phyloP scores from a whole-genome alignment of 2,113 vertebrate species.

The Gopherus evgoodei region DNA sequence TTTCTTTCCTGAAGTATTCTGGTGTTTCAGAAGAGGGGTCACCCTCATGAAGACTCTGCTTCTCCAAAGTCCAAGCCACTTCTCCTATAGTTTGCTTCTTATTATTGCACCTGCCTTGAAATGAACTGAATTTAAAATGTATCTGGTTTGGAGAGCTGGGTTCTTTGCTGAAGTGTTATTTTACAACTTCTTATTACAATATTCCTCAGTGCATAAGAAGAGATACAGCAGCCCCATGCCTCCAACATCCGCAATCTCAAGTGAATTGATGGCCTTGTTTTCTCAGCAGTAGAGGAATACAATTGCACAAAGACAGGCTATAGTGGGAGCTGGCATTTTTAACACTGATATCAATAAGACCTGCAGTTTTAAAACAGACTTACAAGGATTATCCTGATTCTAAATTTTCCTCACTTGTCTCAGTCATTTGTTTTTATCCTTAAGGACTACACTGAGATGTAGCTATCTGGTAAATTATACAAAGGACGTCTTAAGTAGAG shows the following conservation, averaged over 20 bases:
- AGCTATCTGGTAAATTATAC: slow-evolving; percentile 26
- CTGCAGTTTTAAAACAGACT: background rate
- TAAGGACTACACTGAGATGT: background rate
- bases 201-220: rapidly evolving
- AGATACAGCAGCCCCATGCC: background rate
- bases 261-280: background rate
- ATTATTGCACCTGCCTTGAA: background rate
- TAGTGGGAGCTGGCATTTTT: background rate
- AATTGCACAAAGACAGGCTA: background rate
- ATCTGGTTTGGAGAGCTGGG: background rate
- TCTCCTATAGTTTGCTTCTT: background rate
- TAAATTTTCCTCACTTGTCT: slow-evolving; percentile 2
- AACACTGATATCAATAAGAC: rapidly evolving
- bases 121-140: background rate
- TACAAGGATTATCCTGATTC: background rate
- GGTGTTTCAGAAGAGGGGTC: slow-evolving; percentile 5
- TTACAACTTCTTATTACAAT: background rate
- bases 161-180: background rate
- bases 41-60: background rate
- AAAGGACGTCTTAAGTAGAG: slow-evolving; percentile 44
- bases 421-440: slow-evolving; percentile 2
- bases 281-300: background rate
- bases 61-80: background rate
- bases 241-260: background rate
- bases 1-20: background rate